Base-by-base conservation (phyloP, 2,113 vertebrate genomes). In the Otus sunia region DNA sequence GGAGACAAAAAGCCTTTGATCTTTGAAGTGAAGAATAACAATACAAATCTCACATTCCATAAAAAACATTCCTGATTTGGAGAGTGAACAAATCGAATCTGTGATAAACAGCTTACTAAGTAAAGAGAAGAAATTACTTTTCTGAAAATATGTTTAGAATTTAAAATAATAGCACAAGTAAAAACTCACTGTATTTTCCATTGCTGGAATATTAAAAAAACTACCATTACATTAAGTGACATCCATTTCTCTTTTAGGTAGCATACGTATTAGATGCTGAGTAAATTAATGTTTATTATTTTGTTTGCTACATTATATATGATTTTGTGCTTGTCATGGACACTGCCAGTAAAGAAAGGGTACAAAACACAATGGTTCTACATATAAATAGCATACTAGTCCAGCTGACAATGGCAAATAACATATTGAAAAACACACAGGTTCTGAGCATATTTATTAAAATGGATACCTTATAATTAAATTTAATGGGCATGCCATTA, bases 391-490 rank as follows among this genome's bases (percentile, higher is more conserved):
- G 15, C 34, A 23, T 68, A 15, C 6, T 52, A 12, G 56, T 96
- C 55, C 50, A 92, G 27, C 47, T 85, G 77, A 72, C 68, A 96
- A 56, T 88, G 59, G 26, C 30, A 95, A 89, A 79, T 39, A 81
- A 43, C 9, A 16, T 91, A 84, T 52, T 86, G 80, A 88, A 91
- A 96, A 92, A 59, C 67, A 60, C 41, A 74, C 26, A 62, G 27
- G 19, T 89, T 94, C 47, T 64, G 39, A 93, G 52, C 5, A 39
- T 52, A 36, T 63, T 90, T 92, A 66, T 88, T 78, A 63, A 84
- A 96, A 80, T 90, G 6, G 43, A 53, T 87, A 79, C 20, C 17
- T 90, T 84, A 82, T 59, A 85, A 95, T 93, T 95, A 89, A 96
- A 78, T 95, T 78, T 94, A 95, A 90, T 55, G 32, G 30, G 6